Evolutionary conservation across 2,888 invertebrate genomes (phyloP).

Genomic region (Cordilura impudica): DNA sequence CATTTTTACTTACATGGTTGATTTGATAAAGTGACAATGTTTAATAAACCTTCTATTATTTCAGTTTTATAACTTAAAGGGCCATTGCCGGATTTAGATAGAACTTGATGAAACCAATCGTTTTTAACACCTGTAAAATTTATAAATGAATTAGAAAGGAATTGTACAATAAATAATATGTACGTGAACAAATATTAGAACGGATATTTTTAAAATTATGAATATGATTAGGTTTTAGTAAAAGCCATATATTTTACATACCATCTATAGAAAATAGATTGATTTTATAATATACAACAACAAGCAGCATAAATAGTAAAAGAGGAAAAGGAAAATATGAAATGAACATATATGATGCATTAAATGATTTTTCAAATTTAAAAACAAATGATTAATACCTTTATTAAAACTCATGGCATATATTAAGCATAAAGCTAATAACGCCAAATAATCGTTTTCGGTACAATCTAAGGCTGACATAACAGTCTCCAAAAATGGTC

Average conservation of each 20-base stretch:
- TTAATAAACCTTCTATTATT: conserved; percentile 89
- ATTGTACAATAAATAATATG: not conserved
- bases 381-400: conserved; percentile 80
- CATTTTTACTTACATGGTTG: conserved; percentile 85
- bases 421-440: conserved; percentile 93
- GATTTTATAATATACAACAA: conserved; percentile 33
- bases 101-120: conserved; percentile 87
- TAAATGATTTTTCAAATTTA: conserved; percentile 67
- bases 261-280: conserved; percentile 68
- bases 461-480: conserved; percentile 91
- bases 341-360: not conserved
- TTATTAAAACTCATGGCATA: conserved; percentile 96
- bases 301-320: conserved; percentile 60
- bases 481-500: conserved; percentile 91
- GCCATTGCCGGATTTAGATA: conserved; percentile 81
- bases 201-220: conserved; percentile 2
- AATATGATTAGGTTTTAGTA: conserved; percentile 27
- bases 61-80: conserved; percentile 88
- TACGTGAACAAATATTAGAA: no score
- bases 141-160: conserved; percentile 4
- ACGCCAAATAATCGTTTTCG: conserved; percentile 95
- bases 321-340: conserved; percentile 50
- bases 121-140: conserved; percentile 86
- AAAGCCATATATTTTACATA: conserved; percentile 68
- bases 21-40: conserved; percentile 90